Conservation (phyloP, 1,140 invertebrate genomes). For the Chironomus striatipennis region DNA sequence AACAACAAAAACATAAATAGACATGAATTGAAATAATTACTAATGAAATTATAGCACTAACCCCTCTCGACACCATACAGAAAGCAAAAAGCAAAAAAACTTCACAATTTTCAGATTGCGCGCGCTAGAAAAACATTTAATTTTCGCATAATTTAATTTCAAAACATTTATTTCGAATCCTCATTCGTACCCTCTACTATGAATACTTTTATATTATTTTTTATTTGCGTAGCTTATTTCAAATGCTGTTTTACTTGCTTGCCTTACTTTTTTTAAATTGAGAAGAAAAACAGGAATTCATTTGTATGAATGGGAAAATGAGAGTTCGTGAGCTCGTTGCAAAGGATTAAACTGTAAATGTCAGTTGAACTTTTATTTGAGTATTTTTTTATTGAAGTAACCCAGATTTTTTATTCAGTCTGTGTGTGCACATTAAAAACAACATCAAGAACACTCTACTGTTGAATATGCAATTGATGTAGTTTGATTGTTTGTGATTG, state of each 20-base stretch:
- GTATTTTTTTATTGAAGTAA: not conserved
- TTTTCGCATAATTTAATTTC: constrained; percentile 14
- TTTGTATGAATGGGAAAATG: constrained; percentile 7
- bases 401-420: not conserved
- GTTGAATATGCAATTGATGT: not conserved
- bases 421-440: too few species aligned
- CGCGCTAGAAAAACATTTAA: constrained; percentile 12
- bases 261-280: not conserved
- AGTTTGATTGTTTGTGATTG: not conserved
- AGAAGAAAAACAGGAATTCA: not conserved
- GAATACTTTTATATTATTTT: not conserved
- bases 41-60: constrained; percentile 3
- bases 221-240: not conserved
- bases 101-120: not conserved
- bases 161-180: constrained; percentile 11
- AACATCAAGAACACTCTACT: not conserved
- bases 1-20: not conserved
- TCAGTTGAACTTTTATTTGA: not conserved
- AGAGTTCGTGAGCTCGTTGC: constrained; percentile 2
- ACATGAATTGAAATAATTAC: not conserved
- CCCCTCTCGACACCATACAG: not conserved
- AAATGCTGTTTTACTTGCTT: not conserved
- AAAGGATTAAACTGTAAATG: constrained; percentile 14
- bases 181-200: constrained; percentile 12
- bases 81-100: too few species aligned